Evolutionary conservation across 2,113 vertebrate genomes (phyloP), one percentile per base, ranked within the genome.

Genomic region (Oplegnathus fasciatus): DNA sequence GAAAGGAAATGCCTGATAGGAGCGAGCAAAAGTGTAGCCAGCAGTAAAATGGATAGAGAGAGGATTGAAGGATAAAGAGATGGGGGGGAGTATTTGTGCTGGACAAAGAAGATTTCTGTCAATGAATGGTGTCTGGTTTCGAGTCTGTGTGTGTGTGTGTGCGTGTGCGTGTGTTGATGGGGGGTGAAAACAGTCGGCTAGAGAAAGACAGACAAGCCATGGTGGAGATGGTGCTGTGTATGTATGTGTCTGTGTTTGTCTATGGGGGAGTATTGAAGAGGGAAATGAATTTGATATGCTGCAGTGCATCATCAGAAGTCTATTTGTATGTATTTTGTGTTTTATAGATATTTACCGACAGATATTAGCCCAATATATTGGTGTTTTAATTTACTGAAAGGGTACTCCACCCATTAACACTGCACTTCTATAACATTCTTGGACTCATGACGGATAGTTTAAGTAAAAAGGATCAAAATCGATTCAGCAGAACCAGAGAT

Each of bases 21-120:
- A 83, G 69, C 0, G 0, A 50, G 78, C 26, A 54, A 67, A 52
- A 57, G 78, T 22, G 18, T 64, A 66, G 74, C 30, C 61, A 37
- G 64, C 58, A 40, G 80, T 85, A 73, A 82, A 86, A 87, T 82
- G 75, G 67, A 48, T 40, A 58, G 73, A 66, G 62, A 77, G 37
- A 58, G 30, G 70, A 62, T 30, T 82, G 75, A 82, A 58, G 61
- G 73, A 83, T 78, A 17, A 71, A 82, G 66, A 80, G 71, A 73
- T 70, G 52, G 62, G 78, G 86, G 71, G 88, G 69, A 50, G 65
- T 50, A 58, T 92, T 88, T 87, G 80, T 87, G 62, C 64, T 64
- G 66, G 69, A 95, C 93, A 95, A 95, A 94, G 92, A 85, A 65
- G 82, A 91, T 93, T 89, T 94, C 87, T 91, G 92, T 95, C 88